Percentiles rank a stretch among this genome's conserved stretches.
Evolutionary conservation across 2,797 vertebrate species (phyloP).

Genomic region (Hipposideros larvatus): DNA sequence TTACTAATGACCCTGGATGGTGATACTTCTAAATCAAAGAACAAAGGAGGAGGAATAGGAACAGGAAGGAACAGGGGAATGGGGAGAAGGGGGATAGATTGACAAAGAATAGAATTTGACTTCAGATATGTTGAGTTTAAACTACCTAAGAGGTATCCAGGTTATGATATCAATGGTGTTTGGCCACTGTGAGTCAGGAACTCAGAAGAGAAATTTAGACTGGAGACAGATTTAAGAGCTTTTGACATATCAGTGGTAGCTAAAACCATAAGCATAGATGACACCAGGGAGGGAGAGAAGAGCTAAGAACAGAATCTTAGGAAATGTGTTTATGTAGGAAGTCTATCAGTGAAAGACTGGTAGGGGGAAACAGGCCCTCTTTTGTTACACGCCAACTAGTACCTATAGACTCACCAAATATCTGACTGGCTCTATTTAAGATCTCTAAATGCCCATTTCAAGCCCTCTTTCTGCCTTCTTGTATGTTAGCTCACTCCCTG

Average conservation of each 20-base stretch:
- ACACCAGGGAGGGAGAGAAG: not conserved
- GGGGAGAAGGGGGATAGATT: not conserved
- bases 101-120: constrained; percentile 28
- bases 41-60: not conserved
- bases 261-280: constrained; percentile 5
- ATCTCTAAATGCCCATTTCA: constrained; percentile 24
- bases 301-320: constrained; percentile 16
- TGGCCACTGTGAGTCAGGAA: not conserved
- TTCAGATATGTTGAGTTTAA: not conserved
- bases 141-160: not conserved
- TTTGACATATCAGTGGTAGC: not conserved
- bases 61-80: not conserved
- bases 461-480: constrained; percentile 23
- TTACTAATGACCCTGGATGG: not conserved
- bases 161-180: not conserved
- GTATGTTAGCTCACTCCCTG: not conserved
- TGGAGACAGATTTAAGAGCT: not conserved
- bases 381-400: not conserved
- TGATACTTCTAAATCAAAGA: not conserved
- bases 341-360: not conserved
- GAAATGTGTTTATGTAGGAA: constrained; percentile 23
- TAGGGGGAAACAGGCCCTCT: not conserved
- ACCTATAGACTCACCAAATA: constrained; percentile 16
- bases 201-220: not conserved
- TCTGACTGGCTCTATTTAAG: constrained; percentile 29